A percentile compares a stretch with the other conserved stretches of the same genome.
Evolutionary conservation across 1,140 invertebrate genomes (phyloP).

Genomic region (Notospermus geniculatus): DNA sequence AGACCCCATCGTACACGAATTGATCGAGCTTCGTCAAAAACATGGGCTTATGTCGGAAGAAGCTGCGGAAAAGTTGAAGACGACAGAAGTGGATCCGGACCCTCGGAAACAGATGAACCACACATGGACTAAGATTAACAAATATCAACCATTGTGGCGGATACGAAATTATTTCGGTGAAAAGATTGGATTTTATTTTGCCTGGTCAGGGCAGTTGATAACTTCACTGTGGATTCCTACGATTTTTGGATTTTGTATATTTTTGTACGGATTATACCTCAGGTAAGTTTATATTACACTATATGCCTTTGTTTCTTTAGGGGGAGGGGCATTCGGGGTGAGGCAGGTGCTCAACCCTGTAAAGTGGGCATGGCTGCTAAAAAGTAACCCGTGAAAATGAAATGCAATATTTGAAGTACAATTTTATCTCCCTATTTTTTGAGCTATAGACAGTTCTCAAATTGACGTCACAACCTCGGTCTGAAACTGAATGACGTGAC

Average conservation of each 20-base stretch:
- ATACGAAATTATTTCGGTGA: slow-evolving; percentile 58
- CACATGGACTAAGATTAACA: slow-evolving; percentile 45
- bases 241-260: slow-evolving; percentile 53
- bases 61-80: slow-evolving; percentile 6
- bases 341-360: too few species aligned
- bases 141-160: slow-evolving; percentile 54
- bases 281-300: slow-evolving; percentile 32
- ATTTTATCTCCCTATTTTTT: too few species aligned
- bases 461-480: too few species aligned
- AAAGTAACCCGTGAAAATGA: too few species aligned
- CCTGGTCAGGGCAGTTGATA: slow-evolving; percentile 52
- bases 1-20: slow-evolving; percentile 18
- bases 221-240: slow-evolving; percentile 53
- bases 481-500: too few species aligned
- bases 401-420: too few species aligned
- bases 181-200: slow-evolving; percentile 58
- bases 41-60: slow-evolving; percentile 9
- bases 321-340: too few species aligned
- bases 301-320: too few species aligned
- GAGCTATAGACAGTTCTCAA: too few species aligned
- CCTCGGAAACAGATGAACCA: slow-evolving; percentile 38
- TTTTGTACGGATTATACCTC: slow-evolving; percentile 49
- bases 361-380: too few species aligned
- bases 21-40: slow-evolving; percentile 18
- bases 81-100: slow-evolving; percentile 21